Conservation (phyloP, 2,888 invertebrate species). For the Trissonchulus sp. region DNA sequence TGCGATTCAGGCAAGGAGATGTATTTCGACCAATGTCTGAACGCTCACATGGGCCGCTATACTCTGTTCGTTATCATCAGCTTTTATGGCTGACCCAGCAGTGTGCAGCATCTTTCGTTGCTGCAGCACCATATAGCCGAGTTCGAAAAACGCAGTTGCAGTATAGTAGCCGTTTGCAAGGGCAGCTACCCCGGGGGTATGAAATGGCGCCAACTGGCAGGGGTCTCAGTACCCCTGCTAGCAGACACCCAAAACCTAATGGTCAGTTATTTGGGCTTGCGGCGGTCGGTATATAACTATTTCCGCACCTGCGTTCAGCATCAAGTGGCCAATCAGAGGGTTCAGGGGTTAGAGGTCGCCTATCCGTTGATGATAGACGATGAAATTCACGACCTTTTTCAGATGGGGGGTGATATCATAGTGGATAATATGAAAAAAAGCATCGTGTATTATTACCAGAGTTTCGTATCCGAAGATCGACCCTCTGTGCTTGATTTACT, state of each 20-base stretch:
- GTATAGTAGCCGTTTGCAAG: constrained; percentile 20
- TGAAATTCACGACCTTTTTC: not conserved
- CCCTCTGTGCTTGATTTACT: too few relatives aligned
- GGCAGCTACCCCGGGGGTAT: not conserved
- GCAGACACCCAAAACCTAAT: constrained; percentile 4
- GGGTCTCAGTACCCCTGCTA: not conserved
- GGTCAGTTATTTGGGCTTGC: not conserved
- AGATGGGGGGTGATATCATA: not conserved
- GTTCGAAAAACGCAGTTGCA: not conserved
- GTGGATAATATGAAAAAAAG: not conserved
- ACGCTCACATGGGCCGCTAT: not conserved
- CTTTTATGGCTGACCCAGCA: constrained; percentile 4
- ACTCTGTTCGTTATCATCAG: constrained; percentile 19
- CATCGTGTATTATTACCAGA: not conserved
- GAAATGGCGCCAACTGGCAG: constrained; percentile 26
- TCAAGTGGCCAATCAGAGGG: not conserved
- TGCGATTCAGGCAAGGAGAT: constrained; percentile 20
- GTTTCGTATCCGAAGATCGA: not conserved
- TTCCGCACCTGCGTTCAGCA: not conserved
- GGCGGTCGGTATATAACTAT: not conserved
- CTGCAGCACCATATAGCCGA: not conserved
- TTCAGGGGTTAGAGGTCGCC: not conserved
- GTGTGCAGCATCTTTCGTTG: not conserved
- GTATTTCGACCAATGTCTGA: not conserved
- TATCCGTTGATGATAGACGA: not conserved